Evolutionary conservation across 2,888 invertebrate genomes (phyloP).

Genomic region (Ferrisia virgata): DNA sequence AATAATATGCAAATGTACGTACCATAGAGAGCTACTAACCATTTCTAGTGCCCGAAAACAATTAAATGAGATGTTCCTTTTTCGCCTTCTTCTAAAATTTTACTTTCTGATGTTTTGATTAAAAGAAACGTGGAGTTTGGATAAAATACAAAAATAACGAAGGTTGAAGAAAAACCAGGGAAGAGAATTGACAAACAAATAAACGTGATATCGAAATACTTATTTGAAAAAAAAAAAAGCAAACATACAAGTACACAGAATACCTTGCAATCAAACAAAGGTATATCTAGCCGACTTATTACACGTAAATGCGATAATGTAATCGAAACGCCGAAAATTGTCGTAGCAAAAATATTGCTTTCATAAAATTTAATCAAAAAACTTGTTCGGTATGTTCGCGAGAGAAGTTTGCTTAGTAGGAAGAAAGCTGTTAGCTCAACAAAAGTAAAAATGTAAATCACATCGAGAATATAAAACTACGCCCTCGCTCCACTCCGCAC

Average conservation of each 20-base stretch:
- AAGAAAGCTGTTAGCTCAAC: background rate
- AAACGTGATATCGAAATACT: no score
- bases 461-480: no score
- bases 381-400: background rate
- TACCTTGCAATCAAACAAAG: no score
- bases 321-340: background rate
- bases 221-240: no score
- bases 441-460: background rate
- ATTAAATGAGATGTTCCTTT: background rate
- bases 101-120: background rate
- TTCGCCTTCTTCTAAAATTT: background rate
- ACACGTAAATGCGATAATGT: background rate
- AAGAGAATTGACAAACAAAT: background rate
- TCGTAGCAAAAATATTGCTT: background rate
- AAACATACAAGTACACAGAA: no score
- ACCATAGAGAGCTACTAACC: background rate
- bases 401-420: background rate
- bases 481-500: no score
- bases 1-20: background rate
- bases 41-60: background rate
- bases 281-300: no score
- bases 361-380: constrained; percentile 10
- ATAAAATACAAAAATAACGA: background rate
- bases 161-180: background rate
- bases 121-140: background rate